A percentile compares a stretch with the other conserved stretches of the same genome.
Evolutionary conservation across 1,140 invertebrate genomes (phyloP).

Genomic region (Drosophila elegans): DNA sequence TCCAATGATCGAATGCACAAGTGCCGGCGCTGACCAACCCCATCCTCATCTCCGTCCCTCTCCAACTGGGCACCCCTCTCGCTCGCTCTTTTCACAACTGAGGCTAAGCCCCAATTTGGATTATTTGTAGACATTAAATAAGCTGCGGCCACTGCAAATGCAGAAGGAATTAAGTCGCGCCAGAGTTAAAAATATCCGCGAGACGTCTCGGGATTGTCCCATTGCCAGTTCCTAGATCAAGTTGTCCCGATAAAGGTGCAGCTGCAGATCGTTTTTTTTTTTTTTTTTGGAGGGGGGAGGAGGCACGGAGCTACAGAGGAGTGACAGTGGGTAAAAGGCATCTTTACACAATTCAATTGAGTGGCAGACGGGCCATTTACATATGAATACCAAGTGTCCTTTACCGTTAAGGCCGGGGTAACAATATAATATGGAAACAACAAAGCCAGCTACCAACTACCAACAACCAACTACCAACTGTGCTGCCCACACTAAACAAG

Average conservation of each 20-base stretch:
- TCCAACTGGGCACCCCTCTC: neutral
- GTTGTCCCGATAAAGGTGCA: constrained; percentile 45
- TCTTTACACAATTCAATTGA: constrained; percentile 53
- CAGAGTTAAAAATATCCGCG: constrained; percentile 53
- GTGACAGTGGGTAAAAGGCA: constrained; percentile 11
- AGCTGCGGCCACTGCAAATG: constrained; percentile 43
- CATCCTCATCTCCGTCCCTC: neutral
- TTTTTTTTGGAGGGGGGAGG: neutral
- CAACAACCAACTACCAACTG: constrained; percentile 30
- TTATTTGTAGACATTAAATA: constrained; percentile 56
- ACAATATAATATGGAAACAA: constrained; percentile 52
- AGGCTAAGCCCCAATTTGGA: constrained; percentile 55
- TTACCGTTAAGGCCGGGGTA: constrained; percentile 48
- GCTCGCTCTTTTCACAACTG: constrained; percentile 6
- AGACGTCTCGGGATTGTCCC: constrained; percentile 46
- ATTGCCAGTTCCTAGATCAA: constrained; percentile 44
- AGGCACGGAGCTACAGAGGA: neutral
- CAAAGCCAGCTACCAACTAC: constrained; percentile 20
- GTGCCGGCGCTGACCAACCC: constrained; percentile 23
- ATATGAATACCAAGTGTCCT: constrained; percentile 65
- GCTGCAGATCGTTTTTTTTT: constrained; percentile 26
- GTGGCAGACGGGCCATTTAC: constrained; percentile 47
- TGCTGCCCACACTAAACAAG: constrained; percentile 56
- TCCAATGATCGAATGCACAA: constrained; percentile 58
- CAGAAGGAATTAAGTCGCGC: constrained; percentile 51